Evolutionary conservation across 35 echinoderm and acorn worm species (phyloP).

Genomic region (Apostichopus japonicus): DNA sequence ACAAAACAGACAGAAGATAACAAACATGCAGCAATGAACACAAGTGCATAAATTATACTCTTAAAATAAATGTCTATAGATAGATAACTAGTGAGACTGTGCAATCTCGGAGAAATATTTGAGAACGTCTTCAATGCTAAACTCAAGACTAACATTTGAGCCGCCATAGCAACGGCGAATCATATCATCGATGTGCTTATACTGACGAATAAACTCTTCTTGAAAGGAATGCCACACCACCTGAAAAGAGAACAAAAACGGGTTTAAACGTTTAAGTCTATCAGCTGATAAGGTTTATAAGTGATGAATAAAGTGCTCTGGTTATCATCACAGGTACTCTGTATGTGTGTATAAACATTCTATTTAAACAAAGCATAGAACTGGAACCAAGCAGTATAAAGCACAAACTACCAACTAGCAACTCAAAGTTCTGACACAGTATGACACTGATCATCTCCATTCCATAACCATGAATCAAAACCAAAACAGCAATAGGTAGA

Average conservation of each 20-base stretch:
- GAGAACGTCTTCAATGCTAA: slow-evolving; percentile 85
- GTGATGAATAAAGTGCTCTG: too few species aligned
- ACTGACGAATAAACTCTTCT: slow-evolving; percentile 97
- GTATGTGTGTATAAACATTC: too few species aligned
- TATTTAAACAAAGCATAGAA: too few species aligned
- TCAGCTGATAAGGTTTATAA: not conserved
- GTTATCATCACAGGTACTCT: too few species aligned
- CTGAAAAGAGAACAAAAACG: slow-evolving; percentile 25
- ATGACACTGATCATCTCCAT: too few species aligned
- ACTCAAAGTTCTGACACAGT: too few species aligned
- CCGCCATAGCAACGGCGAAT: slow-evolving; percentile 90
- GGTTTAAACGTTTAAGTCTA: not conserved
- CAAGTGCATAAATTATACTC: not conserved
- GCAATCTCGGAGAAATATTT: slow-evolving; percentile 96
- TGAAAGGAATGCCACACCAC: slow-evolving; percentile 93
- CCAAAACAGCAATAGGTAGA: too few species aligned
- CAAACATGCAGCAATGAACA: not conserved
- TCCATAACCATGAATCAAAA: too few species aligned
- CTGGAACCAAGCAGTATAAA: too few species aligned
- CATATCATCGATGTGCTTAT: slow-evolving; percentile 89
- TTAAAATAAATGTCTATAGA: not conserved
- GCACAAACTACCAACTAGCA: too few species aligned
- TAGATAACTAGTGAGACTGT: slow-evolving; percentile 73
- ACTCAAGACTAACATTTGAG: slow-evolving; percentile 85
- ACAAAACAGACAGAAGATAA: not conserved